Conservation (phyloP, 1,140 invertebrate genomes). For the Cydia amplana region DNA sequence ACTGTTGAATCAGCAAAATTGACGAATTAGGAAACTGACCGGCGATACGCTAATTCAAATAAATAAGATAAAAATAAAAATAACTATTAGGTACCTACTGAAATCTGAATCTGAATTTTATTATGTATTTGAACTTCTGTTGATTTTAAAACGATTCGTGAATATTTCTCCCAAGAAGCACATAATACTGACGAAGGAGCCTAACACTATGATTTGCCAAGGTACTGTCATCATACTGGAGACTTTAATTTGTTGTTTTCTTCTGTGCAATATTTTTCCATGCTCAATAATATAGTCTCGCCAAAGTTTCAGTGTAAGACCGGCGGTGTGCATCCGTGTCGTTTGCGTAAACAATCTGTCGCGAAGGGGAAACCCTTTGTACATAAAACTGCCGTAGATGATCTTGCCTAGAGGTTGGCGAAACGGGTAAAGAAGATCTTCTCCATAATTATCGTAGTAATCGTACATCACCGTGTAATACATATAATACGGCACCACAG, state of each 20-base stretch:
- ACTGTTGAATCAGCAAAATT: too few relatives aligned
- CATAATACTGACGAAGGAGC: neutral
- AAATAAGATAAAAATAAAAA: too few relatives aligned
- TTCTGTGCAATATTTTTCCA: neutral
- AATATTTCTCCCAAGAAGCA: constrained; percentile 19
- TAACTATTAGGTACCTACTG: too few relatives aligned
- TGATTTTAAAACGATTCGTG: neutral
- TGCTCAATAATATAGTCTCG: neutral
- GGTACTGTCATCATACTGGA: neutral
- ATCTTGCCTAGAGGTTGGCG: constrained; percentile 44
- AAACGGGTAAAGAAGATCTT: constrained; percentile 44
- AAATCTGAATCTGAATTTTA: too few relatives aligned
- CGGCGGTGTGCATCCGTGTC: neutral
- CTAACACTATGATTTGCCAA: neutral
- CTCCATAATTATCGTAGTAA: constrained; percentile 47
- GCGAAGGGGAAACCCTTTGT: constrained; percentile 13
- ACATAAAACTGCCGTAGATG: constrained; percentile 39
- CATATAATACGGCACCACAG: constrained; percentile 40
- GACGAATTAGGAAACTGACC: too few relatives aligned
- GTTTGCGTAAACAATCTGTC: neutral
- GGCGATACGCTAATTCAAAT: too few relatives aligned
- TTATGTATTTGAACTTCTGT: neutral
- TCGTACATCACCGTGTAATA: constrained; percentile 47
- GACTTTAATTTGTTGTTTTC: neutral
- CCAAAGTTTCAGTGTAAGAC: neutral